These are phyloP conservation scores for Stenodema calcarata DNA, from an alignment of 2,888 invertebrate species.

Conservation along the genomic window DNA sequence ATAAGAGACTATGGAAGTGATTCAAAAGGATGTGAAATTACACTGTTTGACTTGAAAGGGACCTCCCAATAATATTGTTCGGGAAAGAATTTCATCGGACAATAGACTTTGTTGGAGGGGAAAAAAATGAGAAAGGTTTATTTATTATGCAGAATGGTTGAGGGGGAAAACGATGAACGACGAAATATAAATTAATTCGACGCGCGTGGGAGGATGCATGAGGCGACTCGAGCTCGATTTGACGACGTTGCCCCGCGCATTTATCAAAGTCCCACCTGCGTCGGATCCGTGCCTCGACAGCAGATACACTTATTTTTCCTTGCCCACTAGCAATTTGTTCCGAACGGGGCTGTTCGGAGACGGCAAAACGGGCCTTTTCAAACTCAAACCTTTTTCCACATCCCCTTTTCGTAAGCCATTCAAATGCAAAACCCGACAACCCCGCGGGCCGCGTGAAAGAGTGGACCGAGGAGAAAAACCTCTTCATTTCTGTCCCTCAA, in stretches of 20 bases:
- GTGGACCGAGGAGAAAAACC: slow-evolving; percentile 27
- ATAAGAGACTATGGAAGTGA: not conserved
- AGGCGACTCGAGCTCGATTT: slow-evolving; percentile 22
- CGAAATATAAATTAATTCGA: slow-evolving; percentile 42
- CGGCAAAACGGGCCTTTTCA: slow-evolving; percentile 6
- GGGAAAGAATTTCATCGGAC: slow-evolving; percentile 12
- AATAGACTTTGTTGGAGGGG: slow-evolving; percentile 31
- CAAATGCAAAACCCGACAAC: slow-evolving; percentile 32
- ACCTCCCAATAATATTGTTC: slow-evolving; percentile 40
- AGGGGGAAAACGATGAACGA: not conserved
- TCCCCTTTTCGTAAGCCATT: slow-evolving; percentile 8
- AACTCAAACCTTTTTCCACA: not conserved
- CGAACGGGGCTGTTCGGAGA: not conserved
- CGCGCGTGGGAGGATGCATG: slow-evolving; percentile 45
- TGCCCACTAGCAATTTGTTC: slow-evolving; percentile 42
- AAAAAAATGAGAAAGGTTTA: not conserved
- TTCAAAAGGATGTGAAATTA: slow-evolving; percentile 23
- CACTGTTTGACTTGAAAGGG: slow-evolving; percentile 11
- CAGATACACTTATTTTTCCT: slow-evolving; percentile 42
- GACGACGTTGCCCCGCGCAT: slow-evolving; percentile 25
- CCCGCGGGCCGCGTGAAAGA: not conserved
- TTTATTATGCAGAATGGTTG: slow-evolving; percentile 36
- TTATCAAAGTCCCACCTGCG: slow-evolving; percentile 44
- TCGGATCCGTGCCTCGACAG: slow-evolving; percentile 17
- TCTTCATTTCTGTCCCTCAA: slow-evolving; percentile 10